A percentile compares a stretch with the other conserved stretches of the same genome.
Evolutionary conservation across 2,797 vertebrate species (phyloP).

Genomic region (Coccyzus lansbergi): DNA sequence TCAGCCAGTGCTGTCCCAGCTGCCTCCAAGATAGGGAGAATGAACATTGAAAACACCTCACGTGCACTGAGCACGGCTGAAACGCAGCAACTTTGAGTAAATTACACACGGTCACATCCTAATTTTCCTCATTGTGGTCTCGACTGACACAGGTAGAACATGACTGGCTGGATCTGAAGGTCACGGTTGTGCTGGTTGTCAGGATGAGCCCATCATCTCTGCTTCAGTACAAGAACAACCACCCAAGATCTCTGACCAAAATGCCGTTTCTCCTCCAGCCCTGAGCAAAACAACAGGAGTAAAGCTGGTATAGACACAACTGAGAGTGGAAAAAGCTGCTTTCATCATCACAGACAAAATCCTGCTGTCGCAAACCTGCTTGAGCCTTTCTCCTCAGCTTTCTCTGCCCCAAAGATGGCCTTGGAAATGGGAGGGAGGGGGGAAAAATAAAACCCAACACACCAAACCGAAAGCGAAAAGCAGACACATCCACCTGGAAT

Average conservation of each 20-base stretch:
- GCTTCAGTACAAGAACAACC: neutral
- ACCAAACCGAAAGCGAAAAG: neutral
- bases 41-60: accelerated
- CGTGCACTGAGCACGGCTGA: neutral
- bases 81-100: neutral
- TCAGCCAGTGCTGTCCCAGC: accelerated
- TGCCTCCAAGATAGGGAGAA: neutral
- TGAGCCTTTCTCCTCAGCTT: neutral
- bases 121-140: neutral
- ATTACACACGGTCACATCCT: neutral
- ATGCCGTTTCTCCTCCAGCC: neutral
- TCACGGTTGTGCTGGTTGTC: accelerated
- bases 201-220: neutral
- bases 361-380: neutral
- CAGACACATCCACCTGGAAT: slow-evolving; percentile 71
- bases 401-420: neutral
- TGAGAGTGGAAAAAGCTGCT: neutral
- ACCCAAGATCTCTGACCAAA: neutral
- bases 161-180: neutral
- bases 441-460: neutral
- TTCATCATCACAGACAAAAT: neutral
- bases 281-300: neutral
- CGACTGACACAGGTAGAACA: neutral
- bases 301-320: neutral
- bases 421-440: neutral